These are phyloP conservation scores for Epizoanthus scotinus DNA, from an alignment of 92 coral and sea anemone species.

Conservation along the genomic window DNA sequence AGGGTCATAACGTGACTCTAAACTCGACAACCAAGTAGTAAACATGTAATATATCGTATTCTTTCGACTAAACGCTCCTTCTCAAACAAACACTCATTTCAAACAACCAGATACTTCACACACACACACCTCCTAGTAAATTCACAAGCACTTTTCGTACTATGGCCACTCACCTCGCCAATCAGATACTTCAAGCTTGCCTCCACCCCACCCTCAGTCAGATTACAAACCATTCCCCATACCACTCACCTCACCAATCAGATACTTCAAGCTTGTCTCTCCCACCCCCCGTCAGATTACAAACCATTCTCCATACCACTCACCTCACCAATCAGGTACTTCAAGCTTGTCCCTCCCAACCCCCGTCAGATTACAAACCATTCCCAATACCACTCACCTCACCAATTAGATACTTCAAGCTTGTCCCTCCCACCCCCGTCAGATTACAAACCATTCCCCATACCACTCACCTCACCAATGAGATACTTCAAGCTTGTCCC, in stretches of 20 bases:
- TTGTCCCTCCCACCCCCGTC: neutral
- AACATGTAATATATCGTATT: constrained; percentile 5
- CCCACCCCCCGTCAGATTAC: too few relatives aligned
- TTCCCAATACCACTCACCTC: constrained; percentile 92
- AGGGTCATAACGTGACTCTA: too few relatives aligned
- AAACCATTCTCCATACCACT: too few relatives aligned
- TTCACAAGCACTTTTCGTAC: too few relatives aligned
- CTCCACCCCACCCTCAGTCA: neutral
- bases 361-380: too few relatives aligned
- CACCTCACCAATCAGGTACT: constrained; percentile 97
- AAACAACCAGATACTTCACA: too few relatives aligned
- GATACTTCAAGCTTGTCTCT: constrained; percentile 91
- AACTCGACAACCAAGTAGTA: too few relatives aligned
- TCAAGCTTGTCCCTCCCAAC: constrained; percentile 85
- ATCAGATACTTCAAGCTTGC: constrained; percentile 85
- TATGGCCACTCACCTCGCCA: constrained; percentile 89
- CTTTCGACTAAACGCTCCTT: too few relatives aligned
- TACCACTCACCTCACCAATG: constrained; percentile 84
- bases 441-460: too few relatives aligned
- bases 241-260: constrained; percentile 93
- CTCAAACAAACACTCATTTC: too few relatives aligned
- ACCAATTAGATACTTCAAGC: constrained; percentile 93
- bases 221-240: too few relatives aligned
- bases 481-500: constrained; percentile 82
- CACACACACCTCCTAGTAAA: too few relatives aligned